Percentiles rank a stretch among this genome's conserved stretches.
Conservation (phyloP, 2,113 vertebrate species). For the Abramis brama region DNA sequence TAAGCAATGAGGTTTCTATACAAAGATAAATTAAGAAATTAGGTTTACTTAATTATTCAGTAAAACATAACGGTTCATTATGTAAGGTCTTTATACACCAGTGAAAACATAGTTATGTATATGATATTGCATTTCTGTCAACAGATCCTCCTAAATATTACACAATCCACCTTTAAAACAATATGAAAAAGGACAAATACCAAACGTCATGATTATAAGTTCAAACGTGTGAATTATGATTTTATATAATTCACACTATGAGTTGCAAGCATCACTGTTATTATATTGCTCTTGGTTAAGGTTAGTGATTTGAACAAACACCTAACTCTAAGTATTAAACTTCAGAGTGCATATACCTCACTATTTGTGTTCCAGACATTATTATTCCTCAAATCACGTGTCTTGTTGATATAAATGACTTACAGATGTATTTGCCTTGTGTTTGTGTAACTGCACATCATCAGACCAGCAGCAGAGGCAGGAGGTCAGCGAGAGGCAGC, state of each 20-base stretch:
- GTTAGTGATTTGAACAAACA: background rate
- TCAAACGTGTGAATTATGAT: background rate
- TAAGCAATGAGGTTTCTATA: too few species aligned
- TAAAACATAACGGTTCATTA: too few species aligned
- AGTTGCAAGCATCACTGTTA: background rate
- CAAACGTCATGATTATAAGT: background rate
- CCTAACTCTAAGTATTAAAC: background rate
- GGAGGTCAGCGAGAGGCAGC: conserved; percentile 79
- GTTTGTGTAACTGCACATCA: conserved; percentile 44
- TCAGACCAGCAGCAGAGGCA: conserved; percentile 80
- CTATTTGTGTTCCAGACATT: background rate
- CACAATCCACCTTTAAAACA: background rate
- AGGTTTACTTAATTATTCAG: too few species aligned
- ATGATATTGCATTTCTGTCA: too few species aligned
- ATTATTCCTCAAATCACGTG: background rate
- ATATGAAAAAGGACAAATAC: background rate
- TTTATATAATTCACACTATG: background rate
- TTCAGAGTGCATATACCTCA: background rate
- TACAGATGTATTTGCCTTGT: background rate
- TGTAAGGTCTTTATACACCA: too few species aligned
- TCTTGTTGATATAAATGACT: background rate
- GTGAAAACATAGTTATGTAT: too few species aligned
- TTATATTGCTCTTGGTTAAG: background rate
- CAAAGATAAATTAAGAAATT: too few species aligned
- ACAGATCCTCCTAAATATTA: too few species aligned